Base-by-base conservation (phyloP, 2,797 vertebrate species). In the Bovichtus variegatus region DNA sequence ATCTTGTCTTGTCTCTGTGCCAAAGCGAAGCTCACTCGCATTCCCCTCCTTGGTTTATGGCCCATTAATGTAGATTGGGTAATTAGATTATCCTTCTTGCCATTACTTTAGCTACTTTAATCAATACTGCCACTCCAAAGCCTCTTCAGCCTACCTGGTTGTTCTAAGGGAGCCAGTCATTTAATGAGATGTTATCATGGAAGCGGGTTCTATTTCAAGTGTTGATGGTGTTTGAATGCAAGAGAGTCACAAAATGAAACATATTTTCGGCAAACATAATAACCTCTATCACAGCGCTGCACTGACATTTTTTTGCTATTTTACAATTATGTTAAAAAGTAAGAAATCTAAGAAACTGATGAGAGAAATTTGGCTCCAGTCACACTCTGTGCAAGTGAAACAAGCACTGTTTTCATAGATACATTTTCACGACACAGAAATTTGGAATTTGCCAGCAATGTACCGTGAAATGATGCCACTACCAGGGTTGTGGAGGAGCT, bases 71-170 rank as follows among this genome's bases (percentile, higher is more conserved):
- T 60, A 58, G 70, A 76, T 63, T 65, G 40, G 60, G 46, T 83
- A 84, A 90, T 88, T 71, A 75, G 77, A 87, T 87, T 72, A 83
- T 80, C 71, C 66, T 78, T 82, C 63, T 66, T 74, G 61, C 68
- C 64, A 81, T 84, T 82, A 86, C 79, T 76, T 66, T 25, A 73
- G 78, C 49, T 76, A 55, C 65, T 89, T 81, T 82, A 89, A 90
- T 87, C 71, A 90, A 82, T 18, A 51, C 36, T 66, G 61, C 58
- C n/a, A 69, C 51, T 85, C 70, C 27, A 19, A 34, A 76, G 66
- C 49, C 62, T 80, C 65, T 70, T 61, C 25, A 80, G 49, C n/a
- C 41, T 71, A 76, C 61, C 74, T 71, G 60, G 0, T 80, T 72
- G 63, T 81, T 80, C 70, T 60, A 78, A 68, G 13, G 9, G 47